phyloP scores from a whole-genome alignment of 2,888 invertebrate genomes.

The Selenia dentaria region DNA sequence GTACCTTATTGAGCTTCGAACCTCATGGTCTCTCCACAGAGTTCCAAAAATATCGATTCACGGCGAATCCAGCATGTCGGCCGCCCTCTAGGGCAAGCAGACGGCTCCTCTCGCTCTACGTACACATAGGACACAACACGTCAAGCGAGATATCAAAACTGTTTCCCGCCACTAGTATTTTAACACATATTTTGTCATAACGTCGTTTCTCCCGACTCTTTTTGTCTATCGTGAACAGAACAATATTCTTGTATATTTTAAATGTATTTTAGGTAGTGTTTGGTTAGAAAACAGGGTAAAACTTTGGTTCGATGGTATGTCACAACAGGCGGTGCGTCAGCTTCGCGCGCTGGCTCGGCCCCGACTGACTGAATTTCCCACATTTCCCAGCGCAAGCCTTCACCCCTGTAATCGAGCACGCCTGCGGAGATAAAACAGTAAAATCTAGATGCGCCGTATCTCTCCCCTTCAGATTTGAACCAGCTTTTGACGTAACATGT shows the following conservation, averaged over 20 bases:
- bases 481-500: conserved; percentile 20
- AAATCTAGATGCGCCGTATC: conserved; percentile 51
- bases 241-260: conserved; percentile 42
- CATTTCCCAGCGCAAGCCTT: conserved; percentile 83
- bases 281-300: conserved; percentile 68
- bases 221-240: conserved; percentile 32
- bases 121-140: conserved; percentile 83
- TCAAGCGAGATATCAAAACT: conserved; percentile 82
- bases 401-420: conserved; percentile 82
- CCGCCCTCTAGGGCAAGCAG: conserved; percentile 81
- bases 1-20: conserved; percentile 77
- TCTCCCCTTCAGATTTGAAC: conserved; percentile 26
- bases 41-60: conserved; percentile 84
- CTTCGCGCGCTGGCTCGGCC: conserved; percentile 68
- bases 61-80: conserved; percentile 82
- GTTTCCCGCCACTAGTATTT: conserved; percentile 84
- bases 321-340: conserved; percentile 56
- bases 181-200: conserved; percentile 60
- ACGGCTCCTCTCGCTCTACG: conserved; percentile 78
- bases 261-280: conserved; percentile 49
- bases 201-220: conserved; percentile 21
- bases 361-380: conserved; percentile 79
- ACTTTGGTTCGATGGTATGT: conserved; percentile 63
- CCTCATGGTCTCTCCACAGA: conserved; percentile 75
- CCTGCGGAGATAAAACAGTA: conserved; percentile 64